Base-by-base conservation (phyloP, 2,113 vertebrate genomes). In the Onychostruthus taczanowskii region DNA sequence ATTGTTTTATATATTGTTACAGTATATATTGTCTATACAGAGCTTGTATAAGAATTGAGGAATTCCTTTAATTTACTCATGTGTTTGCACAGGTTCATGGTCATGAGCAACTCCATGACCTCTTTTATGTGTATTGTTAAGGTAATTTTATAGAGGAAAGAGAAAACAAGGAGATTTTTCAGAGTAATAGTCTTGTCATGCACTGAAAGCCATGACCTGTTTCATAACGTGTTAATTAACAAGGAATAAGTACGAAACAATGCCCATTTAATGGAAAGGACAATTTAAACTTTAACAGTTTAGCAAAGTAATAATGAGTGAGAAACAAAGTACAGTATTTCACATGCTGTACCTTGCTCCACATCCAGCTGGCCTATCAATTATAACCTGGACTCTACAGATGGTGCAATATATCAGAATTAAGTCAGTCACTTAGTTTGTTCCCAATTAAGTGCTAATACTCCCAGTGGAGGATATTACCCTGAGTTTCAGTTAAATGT, bases 371-470 rank as follows among this genome's bases (percentile, higher is more conserved):
- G 95, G 94, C 77, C 90, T 84, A 92, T 96, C 96, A 96, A 53
- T 96, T 96, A 96, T 87, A 92, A 87, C 86, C 86, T 82, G 62
- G 39, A 11, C 76, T 90, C 76, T 86, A 67, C 96, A 97, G 97
- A 96, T 97, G 92, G 92, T 95, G 90, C 74, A 89, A 93, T 97
- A 89, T 67, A 96, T 97, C 94, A 96, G 91, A 93, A 95, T 96
- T 95, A 94, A 95, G 81, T 82, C 95, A 94, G 84, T 92, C 89
- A 89, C 88, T 95, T 55, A 92, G 85, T 96, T 96, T 95, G 93
- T 84, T 94, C 74, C 77, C 84, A 91, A 92, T 95, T 96, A 95
- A 84, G 72, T 87, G 69, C 84, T 95, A 93, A 95, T 95, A 84
- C 59, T 96, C 94, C 83, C 86, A 23, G 39, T 82, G 64, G 88